These are phyloP conservation scores for Pseudochirops corinnae DNA, from an alignment of 2,797 vertebrate species.

Conservation along the genomic window DNA sequence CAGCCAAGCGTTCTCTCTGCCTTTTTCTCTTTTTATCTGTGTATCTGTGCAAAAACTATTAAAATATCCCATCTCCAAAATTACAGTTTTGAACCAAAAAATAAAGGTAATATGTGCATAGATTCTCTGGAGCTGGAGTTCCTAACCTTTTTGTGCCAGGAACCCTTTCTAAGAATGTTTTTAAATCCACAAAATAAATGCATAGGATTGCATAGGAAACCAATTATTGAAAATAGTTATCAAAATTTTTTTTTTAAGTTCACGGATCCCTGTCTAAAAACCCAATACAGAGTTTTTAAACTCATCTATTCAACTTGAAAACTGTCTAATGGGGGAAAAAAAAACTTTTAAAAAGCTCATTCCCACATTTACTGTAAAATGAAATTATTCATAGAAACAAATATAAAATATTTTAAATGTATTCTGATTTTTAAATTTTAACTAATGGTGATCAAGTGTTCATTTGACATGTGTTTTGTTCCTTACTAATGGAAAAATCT, in stretches of 20 bases:
- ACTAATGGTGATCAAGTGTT: background rate
- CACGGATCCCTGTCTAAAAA: background rate
- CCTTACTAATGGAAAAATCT: background rate
- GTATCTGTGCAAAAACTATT: background rate
- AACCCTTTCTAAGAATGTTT: background rate
- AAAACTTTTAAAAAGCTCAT: background rate
- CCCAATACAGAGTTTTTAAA: background rate
- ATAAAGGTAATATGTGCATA: background rate
- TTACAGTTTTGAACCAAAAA: background rate
- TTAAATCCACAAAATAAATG: background rate
- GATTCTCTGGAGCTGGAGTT: background rate
- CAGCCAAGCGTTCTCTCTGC: background rate
- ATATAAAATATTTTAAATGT: background rate
- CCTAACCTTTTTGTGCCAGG: background rate
- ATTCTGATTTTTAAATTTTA: background rate
- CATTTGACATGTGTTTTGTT: background rate
- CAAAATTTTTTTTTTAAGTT: background rate
- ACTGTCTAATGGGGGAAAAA: background rate
- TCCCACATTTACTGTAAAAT: background rate
- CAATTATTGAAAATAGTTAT: background rate
- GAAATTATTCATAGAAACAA: background rate
- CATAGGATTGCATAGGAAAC: background rate
- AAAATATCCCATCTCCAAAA: background rate
- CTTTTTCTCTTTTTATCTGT: background rate
- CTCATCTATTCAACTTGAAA: background rate